Evolutionary conservation across 2,797 vertebrate genomes (phyloP).

Genomic region (Arctocebus calabarensis): DNA sequence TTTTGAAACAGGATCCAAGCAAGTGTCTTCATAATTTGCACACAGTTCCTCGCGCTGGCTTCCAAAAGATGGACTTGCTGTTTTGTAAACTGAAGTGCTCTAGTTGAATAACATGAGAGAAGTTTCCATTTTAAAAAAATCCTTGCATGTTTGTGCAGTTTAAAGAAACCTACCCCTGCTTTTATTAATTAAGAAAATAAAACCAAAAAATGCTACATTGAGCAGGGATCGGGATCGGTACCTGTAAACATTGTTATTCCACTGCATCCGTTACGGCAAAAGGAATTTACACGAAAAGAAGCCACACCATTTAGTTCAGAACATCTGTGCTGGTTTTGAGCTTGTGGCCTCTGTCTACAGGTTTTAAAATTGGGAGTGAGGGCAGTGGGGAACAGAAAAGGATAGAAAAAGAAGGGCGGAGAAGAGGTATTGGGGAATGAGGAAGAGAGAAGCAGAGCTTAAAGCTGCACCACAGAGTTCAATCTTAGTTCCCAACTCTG

Average conservation of each 20-base stretch:
- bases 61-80: conserved; percentile 87
- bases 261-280: conserved; percentile 92
- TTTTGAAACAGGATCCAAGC: conserved; percentile 82
- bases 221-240: conserved; percentile 91
- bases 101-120: conserved; percentile 89
- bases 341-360: conserved; percentile 88
- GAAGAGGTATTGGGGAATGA: conserved; percentile 65
- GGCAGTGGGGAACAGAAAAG: conserved; percentile 61
- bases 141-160: conserved; percentile 91
- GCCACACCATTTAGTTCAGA: conserved; percentile 91
- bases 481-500: conserved; percentile 91
- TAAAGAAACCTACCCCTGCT: conserved; percentile 89
- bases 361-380: conserved; percentile 83
- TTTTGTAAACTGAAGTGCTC: conserved; percentile 91
- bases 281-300: conserved; percentile 89
- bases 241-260: conserved; percentile 94
- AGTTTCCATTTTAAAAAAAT: conserved; percentile 86
- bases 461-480: conserved; percentile 94
- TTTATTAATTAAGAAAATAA: conserved; percentile 83
- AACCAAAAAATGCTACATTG: conserved; percentile 90
- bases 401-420: conserved; percentile 42
- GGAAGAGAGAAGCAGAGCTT: conserved; percentile 91
- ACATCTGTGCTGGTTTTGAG: conserved; percentile 91
- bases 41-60: conserved; percentile 86
- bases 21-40: conserved; percentile 81